Evolutionary conservation across 2,797 vertebrate species (phyloP).

Genomic region (Propithecus deckenii): DNA sequence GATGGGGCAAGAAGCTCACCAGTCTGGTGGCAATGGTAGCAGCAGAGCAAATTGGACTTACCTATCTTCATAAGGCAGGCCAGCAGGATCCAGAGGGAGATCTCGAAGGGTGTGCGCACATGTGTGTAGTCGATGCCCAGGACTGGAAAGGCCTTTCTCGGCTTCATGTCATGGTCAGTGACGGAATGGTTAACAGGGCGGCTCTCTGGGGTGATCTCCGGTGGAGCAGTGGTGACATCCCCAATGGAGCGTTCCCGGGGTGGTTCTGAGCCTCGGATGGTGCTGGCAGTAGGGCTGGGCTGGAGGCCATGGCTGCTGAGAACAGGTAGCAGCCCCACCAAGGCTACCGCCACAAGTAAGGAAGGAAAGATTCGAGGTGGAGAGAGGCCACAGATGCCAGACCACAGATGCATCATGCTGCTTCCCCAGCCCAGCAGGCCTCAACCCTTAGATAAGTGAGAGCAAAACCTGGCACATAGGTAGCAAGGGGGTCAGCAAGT

Average conservation of each 20-base stretch:
- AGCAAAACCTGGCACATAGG: conserved; percentile 62
- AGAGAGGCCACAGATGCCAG: conserved; percentile 36
- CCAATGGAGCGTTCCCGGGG: conserved; percentile 65
- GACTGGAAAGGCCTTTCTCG: conserved; percentile 92
- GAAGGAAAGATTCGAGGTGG: conserved; percentile 74
- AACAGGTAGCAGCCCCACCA: conserved; percentile 79
- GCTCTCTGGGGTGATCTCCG: conserved; percentile 63
- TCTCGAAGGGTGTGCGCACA: conserved; percentile 91
- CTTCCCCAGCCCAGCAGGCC: conserved; percentile 4
- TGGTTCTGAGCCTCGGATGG: conserved; percentile 63
- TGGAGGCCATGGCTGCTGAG: conserved; percentile 80
- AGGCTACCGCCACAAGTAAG: conserved; percentile 63
- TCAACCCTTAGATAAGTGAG: conserved; percentile 43
- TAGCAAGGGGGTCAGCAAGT: conserved; percentile 26
- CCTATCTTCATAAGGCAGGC: conserved; percentile 98
- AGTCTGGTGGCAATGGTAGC: not conserved
- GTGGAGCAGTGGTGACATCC: conserved; percentile 80
- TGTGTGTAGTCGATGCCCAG: conserved; percentile 88
- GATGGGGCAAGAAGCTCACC: not conserved
- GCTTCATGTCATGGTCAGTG: conserved; percentile 65
- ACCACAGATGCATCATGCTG: conserved; percentile 43
- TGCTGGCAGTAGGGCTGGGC: conserved; percentile 75
- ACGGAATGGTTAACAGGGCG: conserved; percentile 74
- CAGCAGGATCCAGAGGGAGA: conserved; percentile 95
- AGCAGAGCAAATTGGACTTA: conserved; percentile 80